A percentile compares a stretch with the other conserved stretches of the same genome.
phyloP scores from a whole-genome alignment of 2,888 invertebrate species.

The Spialia ferax region DNA sequence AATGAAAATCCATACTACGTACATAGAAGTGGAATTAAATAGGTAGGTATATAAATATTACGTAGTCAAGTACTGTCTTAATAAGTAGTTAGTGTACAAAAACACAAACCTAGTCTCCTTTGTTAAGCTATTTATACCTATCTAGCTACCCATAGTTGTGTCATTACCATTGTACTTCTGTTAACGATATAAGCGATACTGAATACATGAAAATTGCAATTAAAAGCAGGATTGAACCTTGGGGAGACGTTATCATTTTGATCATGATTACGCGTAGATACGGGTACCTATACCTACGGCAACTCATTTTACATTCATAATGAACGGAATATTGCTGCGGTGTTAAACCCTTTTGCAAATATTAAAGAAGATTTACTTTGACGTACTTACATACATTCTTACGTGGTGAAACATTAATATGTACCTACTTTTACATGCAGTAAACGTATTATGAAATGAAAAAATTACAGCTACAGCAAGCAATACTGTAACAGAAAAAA shows the following conservation, averaged over 20 bases:
- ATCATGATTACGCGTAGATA: conserved; percentile 13
- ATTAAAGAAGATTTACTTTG: conserved; percentile 15
- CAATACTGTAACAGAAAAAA: neutral
- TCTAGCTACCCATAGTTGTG: neutral
- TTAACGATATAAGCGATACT: conserved; percentile 10
- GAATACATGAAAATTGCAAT: conserved; percentile 21
- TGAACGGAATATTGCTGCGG: conserved; percentile 17
- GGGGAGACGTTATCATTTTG: conserved; percentile 14
- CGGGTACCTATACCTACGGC: neutral
- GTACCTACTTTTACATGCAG: too few species aligned
- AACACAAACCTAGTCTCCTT: neutral
- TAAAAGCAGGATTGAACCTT: conserved; percentile 12
- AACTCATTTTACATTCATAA: conserved; percentile 24
- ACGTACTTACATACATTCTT: neutral
- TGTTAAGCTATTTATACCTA: too few species aligned
- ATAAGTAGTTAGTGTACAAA: too few species aligned
- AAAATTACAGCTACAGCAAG: neutral
- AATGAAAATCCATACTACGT: too few species aligned
- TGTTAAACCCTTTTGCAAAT: conserved; percentile 16
- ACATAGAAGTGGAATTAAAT: too few species aligned
- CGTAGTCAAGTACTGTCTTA: too few species aligned
- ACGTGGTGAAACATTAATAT: neutral
- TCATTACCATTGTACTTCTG: neutral
- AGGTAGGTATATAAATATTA: too few species aligned
- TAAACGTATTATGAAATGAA: too few species aligned